Base-by-base conservation (phyloP, 2,113 vertebrate species). In the Macheiramphus alcinus region DNA sequence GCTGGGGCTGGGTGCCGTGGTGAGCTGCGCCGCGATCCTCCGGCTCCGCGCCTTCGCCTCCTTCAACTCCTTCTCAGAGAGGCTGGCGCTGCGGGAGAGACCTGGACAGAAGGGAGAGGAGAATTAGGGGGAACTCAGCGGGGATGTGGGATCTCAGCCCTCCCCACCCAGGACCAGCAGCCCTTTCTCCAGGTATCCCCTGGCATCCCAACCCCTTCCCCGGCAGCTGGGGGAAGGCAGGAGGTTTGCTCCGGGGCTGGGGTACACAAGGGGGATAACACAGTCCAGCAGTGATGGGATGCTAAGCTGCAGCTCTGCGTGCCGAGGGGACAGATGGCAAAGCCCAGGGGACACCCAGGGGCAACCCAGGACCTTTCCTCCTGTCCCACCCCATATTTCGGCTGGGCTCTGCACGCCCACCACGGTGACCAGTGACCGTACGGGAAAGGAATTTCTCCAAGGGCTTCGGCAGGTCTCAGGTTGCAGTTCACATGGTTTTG, bases 21-120 rank as follows among this genome's bases (percentile, higher is more conserved):
- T 99, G 94, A 99, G 98, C 97, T 99, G 99, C 22, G 99, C 98
- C 8, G 98, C 99, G 3, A 99, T 99, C 97, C 98, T 98, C 91
- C 98, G 99, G 96, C 99, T 99, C 87, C 97, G 97, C 0, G 98
- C 98, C 36, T 99, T 98, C 11, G 99, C 99, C 97, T 99, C 99
- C 85, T 99, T 99, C 79, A 99, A 97, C 92, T 99, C 99, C 95
- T 99, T 99, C 96, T 99, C 99, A 0, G 99, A 99, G 86, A 99
- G 95, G 96, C 99, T 99, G 81, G 98, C 97, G 26, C 99, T 99
- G 84, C 98, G 97, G 87, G 98, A 98, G 67, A 99, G 90, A 59
- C 98, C 99, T 99, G 95, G 90, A 58, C 90, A 93, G 88, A 91
- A 12, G 58, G 48, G 50, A 83, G 27, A 91, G 11, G 11, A 5